phyloP scores from a whole-genome alignment of 2,113 vertebrate species.

The Dermatemys mawii region DNA sequence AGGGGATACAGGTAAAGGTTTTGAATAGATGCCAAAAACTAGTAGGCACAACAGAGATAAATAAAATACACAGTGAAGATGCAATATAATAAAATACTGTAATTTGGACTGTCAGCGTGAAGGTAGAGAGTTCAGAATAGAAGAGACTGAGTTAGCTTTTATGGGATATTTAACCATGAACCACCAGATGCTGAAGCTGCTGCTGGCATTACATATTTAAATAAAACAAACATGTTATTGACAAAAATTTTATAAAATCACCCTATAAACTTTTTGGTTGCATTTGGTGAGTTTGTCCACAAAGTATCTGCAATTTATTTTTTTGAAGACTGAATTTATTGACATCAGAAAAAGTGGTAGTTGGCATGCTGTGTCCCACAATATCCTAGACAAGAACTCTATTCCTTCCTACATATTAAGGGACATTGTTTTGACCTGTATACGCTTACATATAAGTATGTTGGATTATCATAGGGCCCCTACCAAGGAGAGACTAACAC shows the following conservation, averaged over 20 bases:
- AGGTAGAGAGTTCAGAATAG: conserved; percentile 59
- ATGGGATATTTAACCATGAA: conserved; percentile 67
- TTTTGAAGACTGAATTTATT: background rate
- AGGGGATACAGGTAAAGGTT: conserved; percentile 60
- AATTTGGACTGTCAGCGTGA: conserved; percentile 79
- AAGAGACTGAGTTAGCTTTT: conserved; percentile 71
- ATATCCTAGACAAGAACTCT: background rate
- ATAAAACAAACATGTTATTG: conserved; percentile 44
- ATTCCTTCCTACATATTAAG: background rate
- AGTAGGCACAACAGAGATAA: conserved; percentile 74
- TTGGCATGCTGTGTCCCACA: background rate
- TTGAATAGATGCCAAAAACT: conserved; percentile 69
- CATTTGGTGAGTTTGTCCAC: conserved; percentile 33
- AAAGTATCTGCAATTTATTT: conserved; percentile 13
- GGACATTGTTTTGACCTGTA: background rate
- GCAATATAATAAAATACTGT: conserved; percentile 81
- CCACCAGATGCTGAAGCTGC: conserved; percentile 9
- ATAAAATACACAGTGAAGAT: conserved; percentile 78
- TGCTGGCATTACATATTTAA: conserved; percentile 63
- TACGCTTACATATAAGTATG: background rate
- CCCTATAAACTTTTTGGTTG: background rate
- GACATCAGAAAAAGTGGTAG: background rate
- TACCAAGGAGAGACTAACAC: background rate
- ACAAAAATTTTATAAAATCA: conserved; percentile 48
- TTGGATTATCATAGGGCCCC: background rate